Conservation (phyloP, 2,797 vertebrate species). For the Acanthornis magna region DNA sequence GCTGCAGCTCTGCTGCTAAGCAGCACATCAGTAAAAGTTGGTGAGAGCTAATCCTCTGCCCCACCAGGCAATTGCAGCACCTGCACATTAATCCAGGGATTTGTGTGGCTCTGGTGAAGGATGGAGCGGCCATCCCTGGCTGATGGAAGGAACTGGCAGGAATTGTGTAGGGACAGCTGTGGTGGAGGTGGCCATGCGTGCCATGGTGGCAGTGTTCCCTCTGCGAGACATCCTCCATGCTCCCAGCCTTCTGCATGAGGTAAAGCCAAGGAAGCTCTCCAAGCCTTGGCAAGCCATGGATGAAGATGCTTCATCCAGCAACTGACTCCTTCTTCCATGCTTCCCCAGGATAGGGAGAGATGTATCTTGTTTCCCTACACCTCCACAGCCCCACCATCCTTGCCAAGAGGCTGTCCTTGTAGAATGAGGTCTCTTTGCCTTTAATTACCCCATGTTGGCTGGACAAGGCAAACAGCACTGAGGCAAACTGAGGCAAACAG, state of each 20-base stretch:
- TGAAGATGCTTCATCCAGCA: not conserved
- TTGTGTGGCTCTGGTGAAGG: not conserved
- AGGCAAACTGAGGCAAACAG: not conserved
- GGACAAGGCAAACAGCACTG: not conserved
- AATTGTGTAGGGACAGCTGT: not conserved
- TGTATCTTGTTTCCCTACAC: not conserved
- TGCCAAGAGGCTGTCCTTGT: not conserved
- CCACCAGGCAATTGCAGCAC: accelerated
- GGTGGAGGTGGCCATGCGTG: not conserved
- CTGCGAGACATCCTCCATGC: not conserved
- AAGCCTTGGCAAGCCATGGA: not conserved
- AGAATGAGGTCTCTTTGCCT: not conserved
- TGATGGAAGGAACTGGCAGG: not conserved
- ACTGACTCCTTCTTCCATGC: not conserved
- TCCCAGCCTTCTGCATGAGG: not conserved
- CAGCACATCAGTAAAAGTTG: not conserved
- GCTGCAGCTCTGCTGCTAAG: not conserved
- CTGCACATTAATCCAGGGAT: not conserved
- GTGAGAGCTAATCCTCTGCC: not conserved
- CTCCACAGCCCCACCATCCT: not conserved
- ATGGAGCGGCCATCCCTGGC: accelerated
- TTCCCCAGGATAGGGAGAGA: not conserved
- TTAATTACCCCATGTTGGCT: not conserved
- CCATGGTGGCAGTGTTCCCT: not conserved
- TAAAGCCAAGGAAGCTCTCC: not conserved